Base-by-base conservation (phyloP, 2,113 vertebrate genomes). In the Ctenomys sociabilis region DNA sequence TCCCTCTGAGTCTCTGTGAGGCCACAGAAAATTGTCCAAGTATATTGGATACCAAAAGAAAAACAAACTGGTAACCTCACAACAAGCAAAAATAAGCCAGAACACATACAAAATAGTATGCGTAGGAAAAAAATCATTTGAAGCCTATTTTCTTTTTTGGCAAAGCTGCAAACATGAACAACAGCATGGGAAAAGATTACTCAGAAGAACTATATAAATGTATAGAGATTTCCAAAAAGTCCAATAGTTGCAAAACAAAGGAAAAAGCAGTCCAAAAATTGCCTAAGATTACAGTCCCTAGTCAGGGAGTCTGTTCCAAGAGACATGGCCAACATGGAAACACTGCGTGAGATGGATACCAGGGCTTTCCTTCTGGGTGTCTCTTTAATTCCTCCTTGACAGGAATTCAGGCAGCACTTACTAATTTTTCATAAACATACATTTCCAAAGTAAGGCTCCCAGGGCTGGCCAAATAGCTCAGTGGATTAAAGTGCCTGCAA, bases 21-120 rank as follows among this genome's bases (percentile, higher is more conserved):
- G 82, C 63, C 90, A 87, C 54, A 96, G 92, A 97, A 95, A 95
- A 95, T 77, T 95, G 90, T 88, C 88, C 78, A 95, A 84, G 95
- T 93, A 97, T 96, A 94, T n/a, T 88, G 78, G 82, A 43, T 66
- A 73, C 72, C 73, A 75, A 86, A 92, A 87, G 43, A 70, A 88
- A 96, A 97, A 93, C 45, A 97, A 88, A 89, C 35, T 26, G 54
- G 92, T 77, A 82, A 95, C 77, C 82, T 95, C 68, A 82, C 52
- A 94, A 88, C 40, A 73, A 72, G 54, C 35, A 86, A 64, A 95
- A 91, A 37, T 72, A 84, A 92, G 80, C 37, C 86, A 94, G 82
- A 94, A 86, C 81, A 95, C 43, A 40, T n/a, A 87, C 72, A 94
- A 96, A 86, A 96, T 82, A 45, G 32, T 49, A 52, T 88, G 40